Conservation (phyloP, 2,113 vertebrate genomes). For the Ptilonorhynchus violaceus region DNA sequence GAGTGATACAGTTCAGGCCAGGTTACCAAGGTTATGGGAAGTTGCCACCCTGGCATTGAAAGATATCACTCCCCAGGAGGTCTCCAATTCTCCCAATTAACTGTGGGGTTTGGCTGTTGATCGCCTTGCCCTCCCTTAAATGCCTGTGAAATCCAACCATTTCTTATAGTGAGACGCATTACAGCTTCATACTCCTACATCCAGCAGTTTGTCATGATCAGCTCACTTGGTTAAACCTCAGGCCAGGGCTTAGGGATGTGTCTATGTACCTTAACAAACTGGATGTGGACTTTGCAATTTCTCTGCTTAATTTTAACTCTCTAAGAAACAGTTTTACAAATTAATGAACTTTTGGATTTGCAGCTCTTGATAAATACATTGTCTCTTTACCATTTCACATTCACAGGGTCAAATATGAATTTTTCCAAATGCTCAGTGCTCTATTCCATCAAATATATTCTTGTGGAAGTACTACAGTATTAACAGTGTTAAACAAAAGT, state of each 20-base stretch:
- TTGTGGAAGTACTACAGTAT: neutral
- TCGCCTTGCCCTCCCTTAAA: fast-evolving
- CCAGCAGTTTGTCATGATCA: neutral
- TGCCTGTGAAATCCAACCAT: neutral
- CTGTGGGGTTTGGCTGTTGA: neutral
- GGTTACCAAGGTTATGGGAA: neutral
- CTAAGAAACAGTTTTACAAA: neutral
- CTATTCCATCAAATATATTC: neutral
- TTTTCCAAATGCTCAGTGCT: neutral
- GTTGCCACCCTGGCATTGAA: neutral
- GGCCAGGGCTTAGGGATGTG: neutral
- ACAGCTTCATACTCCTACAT: neutral
- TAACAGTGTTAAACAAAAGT: neutral
- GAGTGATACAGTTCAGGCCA: fast-evolving
- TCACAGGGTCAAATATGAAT: neutral
- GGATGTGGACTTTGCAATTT: neutral
- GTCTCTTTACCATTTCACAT: neutral
- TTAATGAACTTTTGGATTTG: neutral
- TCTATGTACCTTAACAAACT: neutral
- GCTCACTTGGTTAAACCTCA: neutral
- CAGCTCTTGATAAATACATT: neutral
- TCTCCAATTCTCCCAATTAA: fast-evolving
- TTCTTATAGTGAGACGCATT: neutral
- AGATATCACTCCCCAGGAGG: neutral
- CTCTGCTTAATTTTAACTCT: neutral